These are phyloP conservation scores for Nasonia giraulti DNA, from an alignment of 1,140 invertebrate genomes.

Conservation along the genomic window DNA sequence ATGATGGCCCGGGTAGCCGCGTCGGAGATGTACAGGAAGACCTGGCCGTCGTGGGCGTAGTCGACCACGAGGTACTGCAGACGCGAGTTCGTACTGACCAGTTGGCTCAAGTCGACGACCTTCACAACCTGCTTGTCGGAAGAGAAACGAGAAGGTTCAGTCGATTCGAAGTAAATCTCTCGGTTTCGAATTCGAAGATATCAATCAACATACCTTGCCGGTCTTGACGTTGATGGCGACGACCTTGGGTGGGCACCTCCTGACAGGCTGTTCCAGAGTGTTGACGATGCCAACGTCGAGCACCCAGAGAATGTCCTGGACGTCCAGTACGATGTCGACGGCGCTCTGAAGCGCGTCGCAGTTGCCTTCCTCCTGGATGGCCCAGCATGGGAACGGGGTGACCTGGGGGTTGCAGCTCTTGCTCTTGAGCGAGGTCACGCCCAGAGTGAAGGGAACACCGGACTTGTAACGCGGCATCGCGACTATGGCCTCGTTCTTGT, in stretches of 20 bases:
- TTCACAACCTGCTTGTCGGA: slow-evolving; percentile 70
- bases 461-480: slow-evolving; percentile 77
- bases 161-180: neutral
- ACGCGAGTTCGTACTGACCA: slow-evolving; percentile 72
- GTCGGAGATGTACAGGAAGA: slow-evolving; percentile 79
- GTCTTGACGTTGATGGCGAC: slow-evolving; percentile 78
- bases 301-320: slow-evolving; percentile 80
- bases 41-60: slow-evolving; percentile 72
- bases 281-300: slow-evolving; percentile 81
- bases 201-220: slow-evolving; percentile 69
- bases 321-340: slow-evolving; percentile 77
- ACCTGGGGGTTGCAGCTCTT: slow-evolving; percentile 71
- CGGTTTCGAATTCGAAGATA: neutral
- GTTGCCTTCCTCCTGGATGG: slow-evolving; percentile 78
- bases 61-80: slow-evolving; percentile 78
- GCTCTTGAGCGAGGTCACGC: slow-evolving; percentile 73
- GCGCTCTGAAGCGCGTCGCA: slow-evolving; percentile 78
- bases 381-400: slow-evolving; percentile 79
- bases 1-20: slow-evolving; percentile 78
- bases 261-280: slow-evolving; percentile 78
- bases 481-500: slow-evolving; percentile 75
- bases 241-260: slow-evolving; percentile 80
- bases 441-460: slow-evolving; percentile 79
- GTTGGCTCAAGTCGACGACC: slow-evolving; percentile 74
- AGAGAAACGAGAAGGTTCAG: neutral